Conservation (phyloP, 2,113 vertebrate genomes). For the Thalassoma bifasciatum region DNA sequence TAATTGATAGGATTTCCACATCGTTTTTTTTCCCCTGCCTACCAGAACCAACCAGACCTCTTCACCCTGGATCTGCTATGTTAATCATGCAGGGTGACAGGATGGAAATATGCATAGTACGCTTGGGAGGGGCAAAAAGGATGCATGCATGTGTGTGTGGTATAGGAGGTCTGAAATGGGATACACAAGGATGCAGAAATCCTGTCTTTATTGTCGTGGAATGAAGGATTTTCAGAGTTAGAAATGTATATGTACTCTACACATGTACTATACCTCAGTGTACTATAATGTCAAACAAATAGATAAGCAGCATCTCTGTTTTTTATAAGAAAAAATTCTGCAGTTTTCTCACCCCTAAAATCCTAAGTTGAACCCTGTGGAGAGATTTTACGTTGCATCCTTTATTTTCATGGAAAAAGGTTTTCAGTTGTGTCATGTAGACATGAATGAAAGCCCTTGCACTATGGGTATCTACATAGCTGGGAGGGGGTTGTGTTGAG, state of each 20-base stretch:
- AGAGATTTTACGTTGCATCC: no score
- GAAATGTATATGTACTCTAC: background rate
- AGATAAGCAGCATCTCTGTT: background rate
- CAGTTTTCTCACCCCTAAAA: no score
- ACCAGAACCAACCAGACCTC: constrained; percentile 27
- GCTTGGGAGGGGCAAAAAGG: background rate
- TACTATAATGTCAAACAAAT: background rate
- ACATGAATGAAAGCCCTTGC: constrained; percentile 23
- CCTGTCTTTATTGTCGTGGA: constrained; percentile 23
- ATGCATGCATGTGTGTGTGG: constrained; percentile 21
- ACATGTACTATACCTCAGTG: no score
- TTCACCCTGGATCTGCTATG: constrained; percentile 23
- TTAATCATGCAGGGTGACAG: constrained; percentile 17
- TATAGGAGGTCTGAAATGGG: constrained; percentile 20
- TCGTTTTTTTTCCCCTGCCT: constrained; percentile 21
- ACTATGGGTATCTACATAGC: background rate
- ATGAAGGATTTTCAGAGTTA: constrained; percentile 24
- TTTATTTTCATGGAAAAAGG: no score
- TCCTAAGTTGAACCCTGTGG: no score
- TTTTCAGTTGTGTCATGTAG: background rate
- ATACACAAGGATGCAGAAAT: constrained; percentile 19
- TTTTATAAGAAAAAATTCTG: background rate
- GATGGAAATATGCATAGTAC: constrained; percentile 11
- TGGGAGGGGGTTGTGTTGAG: constrained; percentile 6
- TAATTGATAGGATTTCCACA: constrained; percentile 68